Conservation (phyloP, 2,888 invertebrate genomes). For the Clunio marinus region DNA sequence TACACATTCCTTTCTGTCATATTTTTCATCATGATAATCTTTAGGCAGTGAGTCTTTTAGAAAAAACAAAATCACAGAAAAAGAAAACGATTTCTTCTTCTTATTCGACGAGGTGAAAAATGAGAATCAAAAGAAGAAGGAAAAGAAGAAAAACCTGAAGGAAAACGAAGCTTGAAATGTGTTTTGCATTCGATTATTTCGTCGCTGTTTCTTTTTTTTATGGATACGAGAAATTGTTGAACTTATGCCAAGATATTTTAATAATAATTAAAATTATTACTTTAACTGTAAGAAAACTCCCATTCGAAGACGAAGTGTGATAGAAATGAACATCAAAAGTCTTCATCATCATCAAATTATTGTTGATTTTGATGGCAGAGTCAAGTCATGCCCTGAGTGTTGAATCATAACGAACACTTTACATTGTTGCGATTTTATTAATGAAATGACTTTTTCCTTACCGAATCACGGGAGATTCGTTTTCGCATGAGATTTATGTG, state of each 20-base stretch:
- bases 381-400: too few relatives aligned
- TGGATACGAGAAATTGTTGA: slow-evolving; percentile 27
- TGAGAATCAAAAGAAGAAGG: slow-evolving; percentile 18
- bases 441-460: slow-evolving; percentile 4
- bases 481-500: slow-evolving; percentile 3
- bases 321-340: too few relatives aligned
- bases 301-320: not conserved
- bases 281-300: not conserved
- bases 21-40: not conserved
- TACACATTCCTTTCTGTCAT: slow-evolving; percentile 29
- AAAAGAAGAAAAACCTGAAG: too few relatives aligned
- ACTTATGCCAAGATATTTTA: slow-evolving; percentile 34
- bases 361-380: too few relatives aligned
- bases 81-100: not conserved
- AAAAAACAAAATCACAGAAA: not conserved
- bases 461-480: not conserved
- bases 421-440: slow-evolving; percentile 17
- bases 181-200: slow-evolving; percentile 19
- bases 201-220: not conserved
- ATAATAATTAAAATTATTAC: slow-evolving; percentile 38
- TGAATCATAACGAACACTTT: too few relatives aligned
- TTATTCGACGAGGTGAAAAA: slow-evolving; percentile 2
- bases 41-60: not conserved
- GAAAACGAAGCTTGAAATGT: too few relatives aligned
- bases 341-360: too few relatives aligned